A percentile compares a stretch with the other conserved stretches of the same genome.
These are phyloP conservation scores for Microhierax caerulescens DNA, from an alignment of 2,797 vertebrate genomes.

Conservation along the genomic window DNA sequence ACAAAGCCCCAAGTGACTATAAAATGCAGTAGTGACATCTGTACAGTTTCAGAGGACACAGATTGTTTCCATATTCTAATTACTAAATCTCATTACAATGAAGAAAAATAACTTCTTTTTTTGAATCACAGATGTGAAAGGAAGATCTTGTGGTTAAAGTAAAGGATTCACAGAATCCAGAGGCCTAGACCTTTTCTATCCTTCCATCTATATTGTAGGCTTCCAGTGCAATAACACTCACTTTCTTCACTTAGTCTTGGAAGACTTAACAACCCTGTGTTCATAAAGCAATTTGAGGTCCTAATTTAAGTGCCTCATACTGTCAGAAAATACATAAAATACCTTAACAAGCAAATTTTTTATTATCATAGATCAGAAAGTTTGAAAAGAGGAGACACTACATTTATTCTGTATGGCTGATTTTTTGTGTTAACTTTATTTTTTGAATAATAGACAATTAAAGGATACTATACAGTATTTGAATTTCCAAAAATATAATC, in stretches of 20 bases:
- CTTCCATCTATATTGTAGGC: background rate
- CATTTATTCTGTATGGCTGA: background rate
- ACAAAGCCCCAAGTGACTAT: slow-evolving; percentile 37
- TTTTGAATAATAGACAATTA: background rate
- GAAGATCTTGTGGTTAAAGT: background rate
- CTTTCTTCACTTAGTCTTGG: background rate
- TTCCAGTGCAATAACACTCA: background rate
- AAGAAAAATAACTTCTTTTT: slow-evolving; percentile 20
- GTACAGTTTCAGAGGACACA: slow-evolving; percentile 6
- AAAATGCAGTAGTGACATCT: slow-evolving; percentile 14
- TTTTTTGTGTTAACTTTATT: background rate
- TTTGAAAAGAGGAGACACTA: background rate
- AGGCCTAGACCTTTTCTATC: background rate
- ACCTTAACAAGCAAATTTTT: background rate
- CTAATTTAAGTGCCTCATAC: background rate
- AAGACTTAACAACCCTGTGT: background rate
- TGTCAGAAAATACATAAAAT: background rate
- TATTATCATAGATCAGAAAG: background rate
- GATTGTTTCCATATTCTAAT: slow-evolving; percentile 44
- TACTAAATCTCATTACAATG: background rate
- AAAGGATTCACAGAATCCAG: background rate
- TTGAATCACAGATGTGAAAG: background rate
- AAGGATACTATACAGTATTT: background rate
- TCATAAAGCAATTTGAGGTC: background rate
- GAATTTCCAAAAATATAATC: background rate